Evolutionary conservation across 2,113 vertebrate genomes (phyloP).

Genomic region (Leptobrachium ailaonicum): DNA sequence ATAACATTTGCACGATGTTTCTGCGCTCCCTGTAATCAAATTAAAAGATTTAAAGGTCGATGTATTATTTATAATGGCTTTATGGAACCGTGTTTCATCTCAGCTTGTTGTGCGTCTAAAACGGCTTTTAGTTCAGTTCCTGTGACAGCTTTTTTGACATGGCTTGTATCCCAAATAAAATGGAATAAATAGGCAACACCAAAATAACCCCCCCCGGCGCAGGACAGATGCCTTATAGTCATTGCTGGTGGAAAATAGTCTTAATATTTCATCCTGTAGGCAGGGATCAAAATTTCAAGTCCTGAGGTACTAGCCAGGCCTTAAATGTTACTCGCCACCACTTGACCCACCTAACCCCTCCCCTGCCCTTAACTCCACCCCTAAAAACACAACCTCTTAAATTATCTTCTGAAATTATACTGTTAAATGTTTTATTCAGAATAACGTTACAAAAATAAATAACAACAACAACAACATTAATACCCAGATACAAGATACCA

Average conservation of each 20-base stretch:
- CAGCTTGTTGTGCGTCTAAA: slow-evolving; percentile 24
- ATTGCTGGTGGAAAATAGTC: neutral
- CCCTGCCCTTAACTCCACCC: no score
- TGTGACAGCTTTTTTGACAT: slow-evolving; percentile 32
- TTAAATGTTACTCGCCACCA: no score
- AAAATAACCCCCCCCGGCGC: neutral
- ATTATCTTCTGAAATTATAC: no score
- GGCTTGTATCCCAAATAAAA: slow-evolving; percentile 39
- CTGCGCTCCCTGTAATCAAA: slow-evolving; percentile 53
- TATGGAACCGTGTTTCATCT: slow-evolving; percentile 48
- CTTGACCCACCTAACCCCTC: no score
- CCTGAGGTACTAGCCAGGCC: no score
- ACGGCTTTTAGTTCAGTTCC: slow-evolving; percentile 22
- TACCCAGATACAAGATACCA: no score
- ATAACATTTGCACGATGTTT: slow-evolving; percentile 55
- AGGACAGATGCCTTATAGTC: neutral
- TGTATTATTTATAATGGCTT: slow-evolving; percentile 53
- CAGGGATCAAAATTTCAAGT: no score
- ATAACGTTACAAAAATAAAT: no score
- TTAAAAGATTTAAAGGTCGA: slow-evolving; percentile 52
- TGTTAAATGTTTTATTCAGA: no score
- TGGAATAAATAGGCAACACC: slow-evolving; percentile 8
- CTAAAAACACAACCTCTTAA: no score
- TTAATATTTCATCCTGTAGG: slow-evolving; percentile 23
- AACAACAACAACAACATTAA: no score